Conservation (phyloP, 2,888 invertebrate genomes). For the Linnaemya tessellans region DNA sequence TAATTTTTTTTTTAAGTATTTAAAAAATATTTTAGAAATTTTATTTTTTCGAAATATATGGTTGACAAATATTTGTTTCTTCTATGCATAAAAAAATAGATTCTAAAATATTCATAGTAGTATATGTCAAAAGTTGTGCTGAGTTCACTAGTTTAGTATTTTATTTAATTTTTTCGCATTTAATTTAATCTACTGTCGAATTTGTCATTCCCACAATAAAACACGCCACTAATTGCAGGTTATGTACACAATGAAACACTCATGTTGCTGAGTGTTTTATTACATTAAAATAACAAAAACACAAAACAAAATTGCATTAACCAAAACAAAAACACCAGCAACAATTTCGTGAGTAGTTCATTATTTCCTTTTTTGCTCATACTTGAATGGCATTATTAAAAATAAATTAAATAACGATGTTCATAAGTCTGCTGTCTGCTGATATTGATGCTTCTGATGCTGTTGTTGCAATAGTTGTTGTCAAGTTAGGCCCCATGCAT, state of each 20-base stretch:
- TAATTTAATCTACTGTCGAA: slow-evolving; percentile 32
- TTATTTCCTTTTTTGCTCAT: slow-evolving; percentile 6
- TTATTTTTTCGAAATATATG: too few species aligned
- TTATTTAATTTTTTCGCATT: background rate
- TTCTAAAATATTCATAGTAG: too few species aligned
- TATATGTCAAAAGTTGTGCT: slow-evolving; percentile 55
- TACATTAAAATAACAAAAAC: background rate
- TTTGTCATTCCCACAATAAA: slow-evolving; percentile 22
- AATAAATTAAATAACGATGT: background rate
- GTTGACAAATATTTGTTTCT: too few species aligned
- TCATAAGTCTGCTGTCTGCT: background rate
- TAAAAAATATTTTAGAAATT: too few species aligned
- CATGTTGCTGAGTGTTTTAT: background rate
- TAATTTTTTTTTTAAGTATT: too few species aligned
- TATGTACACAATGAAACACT: slow-evolving; percentile 20
- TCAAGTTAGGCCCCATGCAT: slow-evolving; percentile 5
- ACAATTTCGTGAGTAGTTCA: background rate
- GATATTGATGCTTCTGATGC: slow-evolving; percentile 3
- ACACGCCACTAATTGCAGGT: slow-evolving; percentile 21
- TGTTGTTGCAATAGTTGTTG: slow-evolving; percentile 11
- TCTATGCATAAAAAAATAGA: too few species aligned
- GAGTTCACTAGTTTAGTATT: slow-evolving; percentile 29
- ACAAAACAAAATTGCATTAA: slow-evolving; percentile 4
- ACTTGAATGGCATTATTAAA: slow-evolving; percentile 12
- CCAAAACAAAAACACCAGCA: slow-evolving; percentile 8